Evolutionary conservation across 2,113 vertebrate genomes (phyloP), one percentile per base, ranked within the genome.

Genomic region (Podarcis cretensis): DNA sequence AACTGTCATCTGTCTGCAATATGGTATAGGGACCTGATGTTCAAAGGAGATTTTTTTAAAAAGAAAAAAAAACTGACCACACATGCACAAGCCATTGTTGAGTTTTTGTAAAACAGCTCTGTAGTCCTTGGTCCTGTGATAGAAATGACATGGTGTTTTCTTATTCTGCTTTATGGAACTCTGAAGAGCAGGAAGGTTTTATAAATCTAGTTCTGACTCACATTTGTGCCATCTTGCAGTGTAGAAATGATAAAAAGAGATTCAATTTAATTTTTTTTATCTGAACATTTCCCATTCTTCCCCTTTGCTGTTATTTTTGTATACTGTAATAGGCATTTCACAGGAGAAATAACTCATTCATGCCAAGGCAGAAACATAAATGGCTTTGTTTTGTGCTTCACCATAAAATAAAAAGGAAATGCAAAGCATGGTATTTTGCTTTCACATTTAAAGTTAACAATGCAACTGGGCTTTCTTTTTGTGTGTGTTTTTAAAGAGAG

Each of bases 241-340:
- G n/a, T 25, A 71, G 76, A 87, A 87, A 80, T 80, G 76, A 87
- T 86, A 86, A 79, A 86, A 25, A 69, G 14, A 14, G 40, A 71
- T 32, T 80, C 35, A 32, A 54, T 35, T 69, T 79, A 32, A 76
- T 85, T 85, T 87, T 85, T 87, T 87, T 57, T 79, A 79, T 69
- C 40, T n/a, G 35, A 87, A 79, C 63, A 54, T 48, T 71, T 68
- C 20, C 23, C n/a, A 57, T 35, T 71, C 7, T 63, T 80, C 27
- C 43, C 57, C 54, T 66, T 79, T 48, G 40, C 27, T 71, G 30
- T 48, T 87, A 66, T 87, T 69, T 87, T 35, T 71, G 65, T 87
- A 57, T 57, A 69, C 66, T 54, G n/a, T 69, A 83, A 69, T 83
- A 54, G 65, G 66, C 40, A 87, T 80, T 80, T 87, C 43, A 69